Conservation (phyloP, 2,888 invertebrate genomes). For the Emmelina monodactyla region DNA sequence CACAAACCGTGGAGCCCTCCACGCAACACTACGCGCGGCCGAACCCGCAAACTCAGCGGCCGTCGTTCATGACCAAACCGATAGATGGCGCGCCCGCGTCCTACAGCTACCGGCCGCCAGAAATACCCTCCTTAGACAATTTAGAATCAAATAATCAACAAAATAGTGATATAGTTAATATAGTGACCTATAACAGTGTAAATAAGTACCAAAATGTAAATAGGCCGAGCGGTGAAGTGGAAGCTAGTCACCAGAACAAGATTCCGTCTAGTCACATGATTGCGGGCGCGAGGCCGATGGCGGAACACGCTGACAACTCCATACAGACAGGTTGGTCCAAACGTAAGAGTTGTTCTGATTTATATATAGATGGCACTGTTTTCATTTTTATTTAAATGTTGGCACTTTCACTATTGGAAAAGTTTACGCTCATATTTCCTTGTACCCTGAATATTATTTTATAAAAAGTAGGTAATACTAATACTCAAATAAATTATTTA, state of each 20-base stretch:
- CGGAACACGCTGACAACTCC: slow-evolving; percentile 55
- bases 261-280: slow-evolving; percentile 65
- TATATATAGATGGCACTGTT: neutral
- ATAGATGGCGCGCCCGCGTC: slow-evolving; percentile 58
- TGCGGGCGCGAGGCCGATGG: slow-evolving; percentile 56
- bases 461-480: too few relatives aligned
- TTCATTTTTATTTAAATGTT: neutral
- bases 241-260: slow-evolving; percentile 65
- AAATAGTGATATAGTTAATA: slow-evolving; percentile 66
- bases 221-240: slow-evolving; percentile 53
- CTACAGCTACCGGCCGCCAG: slow-evolving; percentile 53
- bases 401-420: too few relatives aligned
- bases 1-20: slow-evolving; percentile 29
- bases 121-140: slow-evolving; percentile 52
- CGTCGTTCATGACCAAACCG: slow-evolving; percentile 61
- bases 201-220: slow-evolving; percentile 66
- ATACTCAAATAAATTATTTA: too few relatives aligned
- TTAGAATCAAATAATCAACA: slow-evolving; percentile 59
- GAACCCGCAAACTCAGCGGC: slow-evolving; percentile 48
- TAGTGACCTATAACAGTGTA: slow-evolving; percentile 63
- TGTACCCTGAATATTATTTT: too few relatives aligned
- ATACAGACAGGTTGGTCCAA: slow-evolving; percentile 52
- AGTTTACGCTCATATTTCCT: too few relatives aligned
- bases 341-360: neutral
- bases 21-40: slow-evolving; percentile 41